Conservation (phyloP, 2,113 vertebrate species). For the Cyprinus carpio region DNA sequence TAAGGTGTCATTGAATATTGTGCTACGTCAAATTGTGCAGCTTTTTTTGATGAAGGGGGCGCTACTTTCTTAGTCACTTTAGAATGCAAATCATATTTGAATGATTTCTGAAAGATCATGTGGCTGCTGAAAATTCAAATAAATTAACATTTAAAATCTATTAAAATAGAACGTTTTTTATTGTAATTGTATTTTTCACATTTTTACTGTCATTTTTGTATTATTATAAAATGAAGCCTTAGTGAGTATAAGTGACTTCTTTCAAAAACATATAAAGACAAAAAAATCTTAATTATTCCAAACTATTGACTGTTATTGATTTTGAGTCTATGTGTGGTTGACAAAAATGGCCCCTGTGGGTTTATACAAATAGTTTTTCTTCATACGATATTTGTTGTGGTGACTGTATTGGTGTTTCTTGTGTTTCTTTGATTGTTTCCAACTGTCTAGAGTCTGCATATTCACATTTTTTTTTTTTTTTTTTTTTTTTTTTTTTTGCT, state of each 20-base stretch:
- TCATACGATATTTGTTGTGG: background rate
- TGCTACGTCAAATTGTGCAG: background rate
- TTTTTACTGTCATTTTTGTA: background rate
- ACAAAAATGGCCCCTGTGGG: background rate
- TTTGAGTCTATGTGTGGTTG: background rate
- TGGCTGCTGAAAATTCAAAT: too few species aligned
- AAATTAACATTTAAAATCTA: background rate
- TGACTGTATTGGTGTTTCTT: background rate
- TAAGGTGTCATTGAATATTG: background rate
- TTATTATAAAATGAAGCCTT: background rate
- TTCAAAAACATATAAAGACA: background rate
- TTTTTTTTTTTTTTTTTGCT: too few species aligned
- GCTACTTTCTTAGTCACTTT: background rate
- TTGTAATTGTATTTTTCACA: too few species aligned
- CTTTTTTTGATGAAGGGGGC: background rate
- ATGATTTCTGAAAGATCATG: background rate
- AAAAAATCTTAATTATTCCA: background rate
- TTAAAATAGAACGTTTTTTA: background rate
- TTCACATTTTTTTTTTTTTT: constrained; percentile 1
- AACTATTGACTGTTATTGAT: background rate
- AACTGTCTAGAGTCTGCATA: background rate
- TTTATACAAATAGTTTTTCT: background rate
- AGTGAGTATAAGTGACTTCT: background rate
- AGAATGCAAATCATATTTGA: background rate
- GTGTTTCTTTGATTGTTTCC: background rate